Evolutionary conservation across 53 echinoderm and acorn worm species (phyloP).

Genomic region (Temnopleurus reevesii): DNA sequence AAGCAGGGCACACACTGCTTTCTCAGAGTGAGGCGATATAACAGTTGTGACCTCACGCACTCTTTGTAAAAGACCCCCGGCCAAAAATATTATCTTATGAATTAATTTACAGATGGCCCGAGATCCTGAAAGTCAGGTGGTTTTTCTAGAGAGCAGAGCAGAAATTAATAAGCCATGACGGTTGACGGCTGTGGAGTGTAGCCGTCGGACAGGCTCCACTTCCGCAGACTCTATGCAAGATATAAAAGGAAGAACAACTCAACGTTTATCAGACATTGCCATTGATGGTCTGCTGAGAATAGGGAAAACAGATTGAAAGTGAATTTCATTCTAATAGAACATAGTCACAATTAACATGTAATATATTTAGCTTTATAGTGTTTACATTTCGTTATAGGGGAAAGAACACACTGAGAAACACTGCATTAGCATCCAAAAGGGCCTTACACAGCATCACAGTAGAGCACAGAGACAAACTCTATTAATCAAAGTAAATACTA

Average conservation of each 20-base stretch:
- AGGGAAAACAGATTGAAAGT: no score
- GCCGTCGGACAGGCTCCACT: not conserved
- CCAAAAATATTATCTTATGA: constrained; percentile 41
- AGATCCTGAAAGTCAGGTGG: constrained; percentile 39
- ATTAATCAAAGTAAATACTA: not conserved
- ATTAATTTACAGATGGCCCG: constrained; percentile 43
- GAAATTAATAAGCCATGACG: constrained; percentile 45
- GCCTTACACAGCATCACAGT: no score
- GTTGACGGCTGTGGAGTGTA: not conserved
- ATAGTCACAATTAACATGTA: no score
- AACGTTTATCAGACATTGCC: no score
- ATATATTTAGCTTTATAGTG: no score
- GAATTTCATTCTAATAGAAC: no score
- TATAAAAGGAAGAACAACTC: no score
- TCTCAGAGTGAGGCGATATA: not conserved
- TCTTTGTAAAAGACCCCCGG: constrained; percentile 5
- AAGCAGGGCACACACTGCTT: not conserved
- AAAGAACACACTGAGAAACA: no score
- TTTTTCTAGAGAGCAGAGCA: constrained; percentile 8
- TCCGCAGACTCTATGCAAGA: not conserved
- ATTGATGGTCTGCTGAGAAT: no score
- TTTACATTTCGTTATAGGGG: no score
- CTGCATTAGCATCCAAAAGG: no score
- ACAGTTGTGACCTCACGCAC: constrained; percentile 17
- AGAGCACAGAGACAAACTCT: not conserved